Evolutionary conservation across 2,113 vertebrate species (phyloP).

Genomic region (Amia ocellicauda): DNA sequence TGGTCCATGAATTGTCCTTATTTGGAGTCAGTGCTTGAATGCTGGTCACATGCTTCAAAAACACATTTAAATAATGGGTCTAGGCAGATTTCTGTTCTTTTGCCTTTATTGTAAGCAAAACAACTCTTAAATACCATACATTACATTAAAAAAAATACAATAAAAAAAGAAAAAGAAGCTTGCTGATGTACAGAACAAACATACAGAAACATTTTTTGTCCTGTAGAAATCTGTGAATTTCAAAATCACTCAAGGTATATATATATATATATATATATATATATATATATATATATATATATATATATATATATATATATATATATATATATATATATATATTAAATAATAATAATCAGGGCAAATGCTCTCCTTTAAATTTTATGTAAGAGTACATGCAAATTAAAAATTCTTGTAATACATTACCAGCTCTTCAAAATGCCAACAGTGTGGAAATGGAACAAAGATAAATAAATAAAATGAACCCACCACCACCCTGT

Average conservation of each 20-base stretch:
- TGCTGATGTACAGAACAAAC: conserved; percentile 52
- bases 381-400: conserved; percentile 59
- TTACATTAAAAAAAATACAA: too few relatives aligned
- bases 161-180: conserved; percentile 51
- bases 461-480: conserved; percentile 51
- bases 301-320: too few relatives aligned
- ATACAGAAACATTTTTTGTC: conserved; percentile 16
- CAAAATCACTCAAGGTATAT: conserved; percentile 45
- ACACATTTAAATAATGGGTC: too few relatives aligned
- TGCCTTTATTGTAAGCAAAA: conserved; percentile 24
- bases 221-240: conserved; percentile 44
- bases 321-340: conserved; percentile 53
- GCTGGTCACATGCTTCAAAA: too few relatives aligned
- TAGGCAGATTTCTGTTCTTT: background rate
- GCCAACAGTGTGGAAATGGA: conserved; percentile 28
- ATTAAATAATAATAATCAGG: conserved; percentile 48
- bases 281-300: too few relatives aligned
- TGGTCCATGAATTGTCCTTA: too few relatives aligned
- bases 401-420: conserved; percentile 51
- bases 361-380: conserved; percentile 46
- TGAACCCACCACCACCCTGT: conserved; percentile 40
- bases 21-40: too few relatives aligned
- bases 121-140: conserved; percentile 35
- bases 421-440: conserved; percentile 46
- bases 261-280: too few relatives aligned